Percentiles rank a stretch among this genome's conserved stretches.
phyloP scores from a whole-genome alignment of 37 sponge, comb jelly and placozoan genomes.

The Tethya wilhelma region DNA sequence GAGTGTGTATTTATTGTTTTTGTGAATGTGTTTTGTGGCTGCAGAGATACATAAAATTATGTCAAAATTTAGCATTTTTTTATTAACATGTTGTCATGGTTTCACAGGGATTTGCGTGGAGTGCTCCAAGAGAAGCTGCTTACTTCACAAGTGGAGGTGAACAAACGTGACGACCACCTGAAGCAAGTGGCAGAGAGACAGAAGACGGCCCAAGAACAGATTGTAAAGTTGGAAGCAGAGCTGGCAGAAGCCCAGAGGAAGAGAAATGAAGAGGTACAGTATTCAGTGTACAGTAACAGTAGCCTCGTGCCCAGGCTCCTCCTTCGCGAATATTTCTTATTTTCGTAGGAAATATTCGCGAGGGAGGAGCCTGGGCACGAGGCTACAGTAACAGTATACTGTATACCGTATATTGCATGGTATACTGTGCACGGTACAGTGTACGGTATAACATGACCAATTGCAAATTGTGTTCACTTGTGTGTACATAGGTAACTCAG shows the following conservation, averaged over 20 bases:
- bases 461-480: background rate
- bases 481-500: slow-evolving; percentile 44
- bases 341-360: no score
- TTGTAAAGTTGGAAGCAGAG: slow-evolving; percentile 77
- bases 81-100: background rate
- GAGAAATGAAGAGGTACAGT: slow-evolving; percentile 48
- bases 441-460: background rate
- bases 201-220: slow-evolving; percentile 50
- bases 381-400: no score
- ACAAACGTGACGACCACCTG: slow-evolving; percentile 60
- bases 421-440: no score
- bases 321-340: no score
- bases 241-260: slow-evolving; percentile 61
- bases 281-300: background rate
- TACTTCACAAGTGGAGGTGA: slow-evolving; percentile 84
- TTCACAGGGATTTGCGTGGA: slow-evolving; percentile 18
- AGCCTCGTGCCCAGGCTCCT: no score
- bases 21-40: no score
- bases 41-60: no score
- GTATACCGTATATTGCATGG: no score
- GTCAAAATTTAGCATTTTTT: no score
- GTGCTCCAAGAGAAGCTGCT: slow-evolving; percentile 75
- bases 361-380: no score
- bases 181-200: slow-evolving; percentile 54
- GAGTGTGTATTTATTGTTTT: no score